Base-by-base conservation (phyloP, 2,113 vertebrate genomes). In the Chionis minor region DNA sequence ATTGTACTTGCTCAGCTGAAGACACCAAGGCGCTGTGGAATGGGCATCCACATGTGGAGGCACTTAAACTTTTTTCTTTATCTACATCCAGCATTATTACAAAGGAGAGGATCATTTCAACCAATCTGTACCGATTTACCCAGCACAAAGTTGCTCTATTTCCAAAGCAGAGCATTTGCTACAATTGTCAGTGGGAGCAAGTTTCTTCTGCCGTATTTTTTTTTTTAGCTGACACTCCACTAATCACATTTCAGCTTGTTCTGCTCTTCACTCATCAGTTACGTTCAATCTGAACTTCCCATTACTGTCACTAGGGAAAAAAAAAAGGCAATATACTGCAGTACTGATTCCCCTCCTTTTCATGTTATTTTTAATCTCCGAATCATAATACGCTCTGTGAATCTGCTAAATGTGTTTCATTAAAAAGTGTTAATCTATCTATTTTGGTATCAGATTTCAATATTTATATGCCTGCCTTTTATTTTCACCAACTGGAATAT, bases 31-130 rank as follows among this genome's bases (percentile, higher is more conserved):
- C 14, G 19, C 35, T 12, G 35, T 42, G 26, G n/a, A 65, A 70
- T 0, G 1, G 33, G 33, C 22, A 84, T 33, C 47, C 51, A 49
- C 59, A 44, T 0, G 0, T 21, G 2, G 14, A 49, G 18, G 14
- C 2, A 7, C n/a, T 52, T 45, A 4, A 6, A 18, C 19, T 18
- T 10, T 30, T 56, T 42, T 21, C 42, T 21, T 75, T 54, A 35
- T 16, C 32, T n/a, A 69, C 22, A 33, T 20, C 26, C 54, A 72
- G 26, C 28, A 24, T 32, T 88, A 47, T 61, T 18, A 38, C 52
- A 63, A 74, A 81, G 33, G 9, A 65, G 14, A 52, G 28, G 8
- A 67, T 30, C 4, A 30, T 61, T 90, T 82, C 71, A 52, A 42
- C 30, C 33, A 5, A 47, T 59, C 45, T n/a, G 14, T 18, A 35